These are phyloP conservation scores for Dromius quadrimaculatus DNA, from an alignment of 2,888 invertebrate genomes.

Conservation along the genomic window DNA sequence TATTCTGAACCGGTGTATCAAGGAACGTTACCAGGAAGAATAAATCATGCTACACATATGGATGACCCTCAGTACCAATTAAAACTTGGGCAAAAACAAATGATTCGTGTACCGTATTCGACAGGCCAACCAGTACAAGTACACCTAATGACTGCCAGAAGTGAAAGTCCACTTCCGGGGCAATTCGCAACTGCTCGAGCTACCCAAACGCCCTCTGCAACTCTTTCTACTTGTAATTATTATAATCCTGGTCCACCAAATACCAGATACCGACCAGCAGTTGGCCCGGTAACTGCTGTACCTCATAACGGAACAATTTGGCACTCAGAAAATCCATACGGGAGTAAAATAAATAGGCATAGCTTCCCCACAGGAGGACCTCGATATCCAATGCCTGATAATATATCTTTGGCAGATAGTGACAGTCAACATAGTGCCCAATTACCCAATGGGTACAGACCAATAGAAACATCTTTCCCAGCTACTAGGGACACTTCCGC, in stretches of 20 bases:
- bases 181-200: conserved; percentile 64
- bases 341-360: conserved; percentile 62
- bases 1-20: conserved; percentile 64
- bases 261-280: conserved; percentile 61
- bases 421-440: conserved; percentile 62
- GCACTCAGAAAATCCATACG: conserved; percentile 61
- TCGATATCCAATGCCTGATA: conserved; percentile 61
- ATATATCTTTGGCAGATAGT: conserved; percentile 62
- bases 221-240: conserved; percentile 60
- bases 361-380: conserved; percentile 62
- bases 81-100: conserved; percentile 58
- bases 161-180: conserved; percentile 65
- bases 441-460: conserved; percentile 60
- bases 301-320: conserved; percentile 58
- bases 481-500: conserved; percentile 62
- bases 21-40: conserved; percentile 59
- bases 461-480: conserved; percentile 57
- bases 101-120: conserved; percentile 59
- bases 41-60: conserved; percentile 55
- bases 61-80: conserved; percentile 62
- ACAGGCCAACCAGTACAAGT: conserved; percentile 56
- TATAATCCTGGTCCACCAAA: conserved; percentile 58
- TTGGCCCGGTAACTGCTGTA: conserved; percentile 57
- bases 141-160: conserved; percentile 62
- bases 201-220: conserved; percentile 63